Base-by-base conservation (phyloP, 2,797 vertebrate species). In the Emys orbicularis region DNA sequence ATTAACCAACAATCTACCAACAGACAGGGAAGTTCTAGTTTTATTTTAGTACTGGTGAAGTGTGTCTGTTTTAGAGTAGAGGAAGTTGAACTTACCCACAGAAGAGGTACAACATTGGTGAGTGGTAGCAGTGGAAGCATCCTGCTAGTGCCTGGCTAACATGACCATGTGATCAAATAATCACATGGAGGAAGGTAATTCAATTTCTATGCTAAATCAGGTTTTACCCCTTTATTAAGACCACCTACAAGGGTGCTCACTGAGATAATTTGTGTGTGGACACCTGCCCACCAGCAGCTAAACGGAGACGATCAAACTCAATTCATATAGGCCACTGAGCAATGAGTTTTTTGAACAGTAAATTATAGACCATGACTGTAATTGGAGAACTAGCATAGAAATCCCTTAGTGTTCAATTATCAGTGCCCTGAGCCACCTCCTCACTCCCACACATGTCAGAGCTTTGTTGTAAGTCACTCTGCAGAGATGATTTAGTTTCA, bases 401-500 rank as follows among this genome's bases (percentile, higher is more conserved):
- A 94, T 84, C n/a, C 18, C 83, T 54, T 80, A 77, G 85, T 82
- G 50, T 92, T 82, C 11, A 25, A 83, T 93, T 92, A 90, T 85
- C 84, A 84, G 83, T n/a, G 65, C 90, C 86, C 56, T 1, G 41
- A 92, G 77, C 83, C 85, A 89, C 94, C 94, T 96, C 79, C 87
- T 87, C 86, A 89, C 85, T 92, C 91, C 89, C 88, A 84, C 84
- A 87, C 12, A 53, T 88, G 77, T 94, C 83, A 96, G 11, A 47
- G 81, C 86, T 52, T 47, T 47, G 49, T 8, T 53, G 83, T 83
- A 94, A 96, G 94, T 89, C 92, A 89, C 52, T 91, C 88, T 94
- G 86, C 86, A 83, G 90, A 83, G 53, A 95, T 90, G 81, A 86
- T 91, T 96, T 96, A 96, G 93, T 96, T 90, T 93, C 76, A 81